These are phyloP conservation scores for Porphyrio hochstetteri DNA, from an alignment of 2,113 vertebrate species.

Conservation along the genomic window DNA sequence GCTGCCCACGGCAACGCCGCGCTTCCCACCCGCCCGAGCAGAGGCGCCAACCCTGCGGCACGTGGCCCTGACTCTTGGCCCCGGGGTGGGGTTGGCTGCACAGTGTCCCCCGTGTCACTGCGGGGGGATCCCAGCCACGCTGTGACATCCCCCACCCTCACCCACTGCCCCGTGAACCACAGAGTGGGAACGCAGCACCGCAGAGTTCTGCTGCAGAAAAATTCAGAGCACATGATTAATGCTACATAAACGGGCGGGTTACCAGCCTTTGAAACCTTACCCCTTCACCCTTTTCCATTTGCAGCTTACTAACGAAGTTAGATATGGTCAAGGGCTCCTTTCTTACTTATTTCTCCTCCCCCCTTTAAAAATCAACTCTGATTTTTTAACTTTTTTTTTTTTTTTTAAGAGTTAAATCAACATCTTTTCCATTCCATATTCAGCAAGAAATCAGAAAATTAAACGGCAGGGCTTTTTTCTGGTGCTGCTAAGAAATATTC, in stretches of 20 bases:
- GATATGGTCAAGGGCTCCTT: slow-evolving; percentile 61
- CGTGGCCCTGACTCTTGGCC: background rate
- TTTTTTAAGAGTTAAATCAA: slow-evolving; percentile 78
- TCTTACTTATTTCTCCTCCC: background rate
- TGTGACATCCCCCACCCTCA: accelerated
- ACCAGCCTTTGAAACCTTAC: slow-evolving; percentile 68
- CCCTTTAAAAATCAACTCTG: slow-evolving; percentile 20
- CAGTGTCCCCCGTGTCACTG: accelerated
- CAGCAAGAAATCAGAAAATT: slow-evolving; percentile 74
- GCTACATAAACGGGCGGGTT: slow-evolving; percentile 47
- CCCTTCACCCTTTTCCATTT: slow-evolving; percentile 73
- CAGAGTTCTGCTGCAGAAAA: slow-evolving; percentile 31
- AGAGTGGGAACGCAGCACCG: background rate
- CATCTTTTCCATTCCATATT: slow-evolving; percentile 74
- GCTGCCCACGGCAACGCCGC: background rate
- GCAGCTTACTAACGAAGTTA: slow-evolving; percentile 80
- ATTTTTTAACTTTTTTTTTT: slow-evolving; percentile 30
- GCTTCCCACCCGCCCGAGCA: background rate
- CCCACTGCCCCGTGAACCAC: background rate
- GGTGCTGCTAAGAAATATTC: slow-evolving; percentile 59
- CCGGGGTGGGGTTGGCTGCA: accelerated
- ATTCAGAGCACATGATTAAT: slow-evolving; percentile 70
- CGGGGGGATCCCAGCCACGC: background rate
- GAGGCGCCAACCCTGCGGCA: background rate
- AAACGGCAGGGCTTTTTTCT: slow-evolving; percentile 30